Percentiles rank a stretch among this genome's conserved stretches.
These are phyloP conservation scores for Fopius arisanus DNA, from an alignment of 1,140 invertebrate species.

Conservation along the genomic window DNA sequence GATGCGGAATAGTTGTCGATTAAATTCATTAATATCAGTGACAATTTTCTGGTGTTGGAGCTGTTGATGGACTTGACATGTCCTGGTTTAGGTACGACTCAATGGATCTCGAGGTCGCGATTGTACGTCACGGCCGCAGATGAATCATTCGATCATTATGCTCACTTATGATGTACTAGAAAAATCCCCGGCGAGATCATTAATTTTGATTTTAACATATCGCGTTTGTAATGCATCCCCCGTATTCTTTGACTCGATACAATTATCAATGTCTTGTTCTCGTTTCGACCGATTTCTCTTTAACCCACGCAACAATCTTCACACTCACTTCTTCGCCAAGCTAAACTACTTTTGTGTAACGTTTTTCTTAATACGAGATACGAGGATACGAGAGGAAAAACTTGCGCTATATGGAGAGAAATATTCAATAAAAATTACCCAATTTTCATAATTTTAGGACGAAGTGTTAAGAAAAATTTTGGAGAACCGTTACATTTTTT, in stretches of 20 bases:
- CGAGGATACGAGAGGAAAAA: no score
- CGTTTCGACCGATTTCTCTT: constrained; percentile 46
- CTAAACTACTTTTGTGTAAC: neutral
- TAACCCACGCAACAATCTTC: constrained; percentile 39
- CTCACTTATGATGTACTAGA: neutral
- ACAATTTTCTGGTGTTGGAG: neutral
- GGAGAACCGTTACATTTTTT: no score
- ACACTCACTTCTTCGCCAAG: constrained; percentile 12
- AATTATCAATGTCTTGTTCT: constrained; percentile 28
- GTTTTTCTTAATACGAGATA: neutral
- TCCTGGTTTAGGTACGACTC: neutral
- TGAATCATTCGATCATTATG: constrained; percentile 6
- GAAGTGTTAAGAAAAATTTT: no score
- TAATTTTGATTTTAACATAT: neutral
- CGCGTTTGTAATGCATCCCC: neutral
- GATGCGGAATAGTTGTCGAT: neutral
- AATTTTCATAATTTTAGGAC: no score
- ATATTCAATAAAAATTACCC: no score
- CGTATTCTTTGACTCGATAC: neutral
- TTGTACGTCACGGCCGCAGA: neutral
- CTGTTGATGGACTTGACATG: neutral
- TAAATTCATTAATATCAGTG: neutral
- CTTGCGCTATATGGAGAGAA: no score
- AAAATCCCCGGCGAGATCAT: neutral
- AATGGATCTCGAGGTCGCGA: neutral